Evolutionary conservation across 2,113 vertebrate species (phyloP).

Genomic region (Centrocercus urophasianus): DNA sequence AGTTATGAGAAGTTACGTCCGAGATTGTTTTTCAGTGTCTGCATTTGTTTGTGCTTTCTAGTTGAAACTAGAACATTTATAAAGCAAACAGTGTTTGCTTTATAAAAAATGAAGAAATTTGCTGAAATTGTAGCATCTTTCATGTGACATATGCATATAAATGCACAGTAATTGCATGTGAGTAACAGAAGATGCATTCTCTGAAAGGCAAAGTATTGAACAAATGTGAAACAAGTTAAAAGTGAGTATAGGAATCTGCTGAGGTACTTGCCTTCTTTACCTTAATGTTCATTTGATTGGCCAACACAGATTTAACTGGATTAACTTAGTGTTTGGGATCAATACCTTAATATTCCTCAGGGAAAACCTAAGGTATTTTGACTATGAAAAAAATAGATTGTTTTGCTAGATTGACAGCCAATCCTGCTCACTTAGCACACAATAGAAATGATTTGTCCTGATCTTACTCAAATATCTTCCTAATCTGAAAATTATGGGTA

Average conservation of each 20-base stretch:
- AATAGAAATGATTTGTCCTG: neutral
- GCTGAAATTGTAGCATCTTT: neutral
- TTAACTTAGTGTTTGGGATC: neutral
- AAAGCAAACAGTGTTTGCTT: neutral
- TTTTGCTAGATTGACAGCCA: neutral
- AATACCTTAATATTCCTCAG: neutral
- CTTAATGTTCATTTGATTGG: neutral
- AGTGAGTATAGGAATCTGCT: neutral
- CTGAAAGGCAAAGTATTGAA: neutral
- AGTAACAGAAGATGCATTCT: neutral
- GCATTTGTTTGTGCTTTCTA: neutral
- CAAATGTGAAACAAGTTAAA: neutral
- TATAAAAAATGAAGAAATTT: neutral
- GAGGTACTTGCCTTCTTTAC: neutral
- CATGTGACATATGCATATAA: neutral
- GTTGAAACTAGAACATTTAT: neutral
- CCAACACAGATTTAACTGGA: neutral
- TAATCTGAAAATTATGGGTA: conserved; percentile 22
- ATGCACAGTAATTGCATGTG: neutral
- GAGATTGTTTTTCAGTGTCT: neutral
- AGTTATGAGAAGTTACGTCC: neutral
- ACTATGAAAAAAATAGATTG: neutral
- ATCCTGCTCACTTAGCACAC: neutral
- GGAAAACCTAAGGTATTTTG: neutral
- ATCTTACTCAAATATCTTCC: neutral